Base-by-base conservation (phyloP, 2,888 invertebrate genomes). In the Euphydryas editha region DNA sequence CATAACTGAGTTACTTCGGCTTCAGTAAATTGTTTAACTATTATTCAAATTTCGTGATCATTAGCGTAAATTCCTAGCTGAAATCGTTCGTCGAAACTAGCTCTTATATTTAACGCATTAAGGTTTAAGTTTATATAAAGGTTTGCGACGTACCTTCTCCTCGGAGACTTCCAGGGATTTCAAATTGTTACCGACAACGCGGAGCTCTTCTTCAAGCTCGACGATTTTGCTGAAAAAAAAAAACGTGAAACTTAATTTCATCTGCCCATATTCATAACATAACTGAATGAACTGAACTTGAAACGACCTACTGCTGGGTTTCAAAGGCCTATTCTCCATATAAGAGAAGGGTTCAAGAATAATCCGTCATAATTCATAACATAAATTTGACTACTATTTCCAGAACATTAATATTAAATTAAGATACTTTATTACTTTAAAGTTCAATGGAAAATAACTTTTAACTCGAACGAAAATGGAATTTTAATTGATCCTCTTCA, bases 131-230 rank as follows among this genome's bases (percentile, higher is more conserved):
- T n/a, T n/a, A n/a, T n/a, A n/a, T n/a, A n/a, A n/a, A n/a, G n/a
- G n/a, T 73, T 68, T 57, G 60, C 42, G 72, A 87, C 93, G 93
- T 96, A 99, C 99, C 98, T 99, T 99, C 94, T 99, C 99, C 94
- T 99, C 99, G 85, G 98, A 98, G 89, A 99, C 99, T 95, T 99
- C 99, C 90, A 99, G 97, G 89, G 99, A 99, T 94, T 99, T 99
- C 95, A 99, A 95, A 96, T 99, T 99, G 96, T 99, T 99, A 90
- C 99, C 99, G 92, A 99, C 99, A 86, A 99, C 99, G 92, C 99
- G 98, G 93, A 99, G 96, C 94, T 99, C 99, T 93, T 99, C 99
- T 93, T 99, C 99, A 95, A 99, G 97, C 94, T 99, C 99, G 92
- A 99, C 98, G 94, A 99, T 99, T 96, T 99, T 99, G 94, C 98